These are phyloP conservation scores for Conger conger DNA, from an alignment of 2,113 vertebrate species.

Conservation along the genomic window DNA sequence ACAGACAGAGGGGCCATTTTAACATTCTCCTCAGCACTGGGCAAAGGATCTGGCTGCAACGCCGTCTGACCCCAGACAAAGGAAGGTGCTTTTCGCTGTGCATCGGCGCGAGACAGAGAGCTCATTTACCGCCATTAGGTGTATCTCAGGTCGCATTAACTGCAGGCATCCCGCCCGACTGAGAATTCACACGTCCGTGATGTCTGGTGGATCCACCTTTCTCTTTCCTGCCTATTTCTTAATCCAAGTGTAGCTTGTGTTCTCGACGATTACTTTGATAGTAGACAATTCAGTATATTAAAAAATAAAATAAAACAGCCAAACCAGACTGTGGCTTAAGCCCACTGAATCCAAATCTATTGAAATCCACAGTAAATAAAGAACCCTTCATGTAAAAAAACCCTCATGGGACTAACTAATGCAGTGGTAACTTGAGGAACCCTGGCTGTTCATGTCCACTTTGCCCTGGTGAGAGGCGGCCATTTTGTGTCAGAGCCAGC, in stretches of 20 bases:
- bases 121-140: conserved; percentile 13
- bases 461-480: not conserved
- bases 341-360: not conserved
- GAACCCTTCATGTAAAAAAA: not conserved
- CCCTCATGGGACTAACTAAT: not conserved
- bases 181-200: not conserved
- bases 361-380: not conserved
- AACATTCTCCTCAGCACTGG: conserved; percentile 66
- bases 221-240: not conserved
- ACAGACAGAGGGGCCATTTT: conserved; percentile 57
- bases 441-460: not conserved
- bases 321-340: not conserved
- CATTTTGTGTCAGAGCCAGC: not conserved
- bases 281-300: not conserved
- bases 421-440: not conserved
- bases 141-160: not conserved
- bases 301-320: not conserved
- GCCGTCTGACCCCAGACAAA: conserved; percentile 69
- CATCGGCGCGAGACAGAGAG: not conserved
- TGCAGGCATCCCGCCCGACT: not conserved
- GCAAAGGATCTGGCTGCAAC: conserved; percentile 67
- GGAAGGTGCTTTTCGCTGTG: conserved; percentile 38
- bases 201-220: not conserved
- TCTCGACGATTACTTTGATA: not conserved
- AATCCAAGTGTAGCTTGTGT: not conserved